A percentile compares a stretch with the other conserved stretches of the same genome.
Conservation (phyloP, 2,113 vertebrate genomes). For the Rallus limicola region DNA sequence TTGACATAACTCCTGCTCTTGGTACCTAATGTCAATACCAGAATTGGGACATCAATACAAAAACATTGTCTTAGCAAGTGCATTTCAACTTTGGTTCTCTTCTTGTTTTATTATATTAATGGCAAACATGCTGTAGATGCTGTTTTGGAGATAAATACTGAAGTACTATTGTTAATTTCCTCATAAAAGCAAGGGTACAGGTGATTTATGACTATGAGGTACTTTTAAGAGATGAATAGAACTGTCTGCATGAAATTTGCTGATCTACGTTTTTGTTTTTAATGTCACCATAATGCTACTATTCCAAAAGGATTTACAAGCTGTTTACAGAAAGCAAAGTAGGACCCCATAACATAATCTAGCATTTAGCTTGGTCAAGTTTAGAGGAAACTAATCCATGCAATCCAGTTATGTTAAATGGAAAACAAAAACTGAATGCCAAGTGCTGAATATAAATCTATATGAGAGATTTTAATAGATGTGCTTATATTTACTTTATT, state of each 20-base stretch:
- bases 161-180: constrained; percentile 34
- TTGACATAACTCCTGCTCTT: neutral
- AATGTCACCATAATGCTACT: constrained; percentile 33
- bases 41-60: neutral
- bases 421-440: neutral
- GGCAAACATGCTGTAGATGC: constrained; percentile 37
- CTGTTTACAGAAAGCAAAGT: constrained; percentile 33
- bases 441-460: neutral
- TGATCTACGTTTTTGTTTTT: constrained; percentile 41
- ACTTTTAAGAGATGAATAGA: constrained; percentile 67
- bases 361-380: neutral
- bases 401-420: neutral
- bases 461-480: neutral
- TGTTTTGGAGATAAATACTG: constrained; percentile 36
- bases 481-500: neutral
- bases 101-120: constrained; percentile 30
- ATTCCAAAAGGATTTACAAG: constrained; percentile 57
- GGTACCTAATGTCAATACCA: neutral
- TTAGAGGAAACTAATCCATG: constrained; percentile 48
- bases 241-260: constrained; percentile 37
- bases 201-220: constrained; percentile 46
- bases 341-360: constrained; percentile 27
- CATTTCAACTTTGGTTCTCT: constrained; percentile 31
- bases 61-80: neutral
- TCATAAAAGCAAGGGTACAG: constrained; percentile 35